phyloP scores from a whole-genome alignment of 2,797 vertebrate genomes.

The Sebastiscus albofasciatus region DNA sequence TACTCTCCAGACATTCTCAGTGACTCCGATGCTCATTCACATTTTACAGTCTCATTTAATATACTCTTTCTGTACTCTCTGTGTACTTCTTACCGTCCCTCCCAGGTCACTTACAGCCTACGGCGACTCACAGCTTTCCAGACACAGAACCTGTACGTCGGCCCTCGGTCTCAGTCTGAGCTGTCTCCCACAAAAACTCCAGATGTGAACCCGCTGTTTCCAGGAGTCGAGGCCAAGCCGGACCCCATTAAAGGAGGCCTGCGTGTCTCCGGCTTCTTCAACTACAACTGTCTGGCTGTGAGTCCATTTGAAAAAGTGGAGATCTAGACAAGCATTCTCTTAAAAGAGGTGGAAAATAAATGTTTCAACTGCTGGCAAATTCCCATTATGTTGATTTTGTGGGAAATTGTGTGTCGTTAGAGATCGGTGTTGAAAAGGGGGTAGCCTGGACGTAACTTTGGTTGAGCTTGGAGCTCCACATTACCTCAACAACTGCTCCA shows the following conservation, averaged over 20 bases:
- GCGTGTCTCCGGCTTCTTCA: constrained; percentile 85
- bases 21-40: neutral
- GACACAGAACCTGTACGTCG: constrained; percentile 89
- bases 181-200: constrained; percentile 32
- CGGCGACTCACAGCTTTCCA: constrained; percentile 86
- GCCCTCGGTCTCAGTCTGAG: constrained; percentile 78
- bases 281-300: constrained; percentile 91
- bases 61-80: neutral
- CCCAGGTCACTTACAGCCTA: constrained; percentile 86
- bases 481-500: neutral
- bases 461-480: neutral
- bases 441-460: neutral
- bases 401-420: neutral
- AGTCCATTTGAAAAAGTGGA: constrained; percentile 37
- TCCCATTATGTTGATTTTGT: neutral
- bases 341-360: neutral
- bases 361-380: neutral
- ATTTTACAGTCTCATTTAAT: neutral
- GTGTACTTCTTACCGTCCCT: neutral
- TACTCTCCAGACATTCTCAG: neutral
- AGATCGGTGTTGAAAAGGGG: neutral
- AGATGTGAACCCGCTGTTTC: constrained; percentile 79
- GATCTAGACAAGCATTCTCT: neutral
- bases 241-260: constrained; percentile 91
- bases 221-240: constrained; percentile 77